Evolutionary conservation across 2,888 invertebrate genomes (phyloP).

Genomic region (Helicoverpa assulta): DNA sequence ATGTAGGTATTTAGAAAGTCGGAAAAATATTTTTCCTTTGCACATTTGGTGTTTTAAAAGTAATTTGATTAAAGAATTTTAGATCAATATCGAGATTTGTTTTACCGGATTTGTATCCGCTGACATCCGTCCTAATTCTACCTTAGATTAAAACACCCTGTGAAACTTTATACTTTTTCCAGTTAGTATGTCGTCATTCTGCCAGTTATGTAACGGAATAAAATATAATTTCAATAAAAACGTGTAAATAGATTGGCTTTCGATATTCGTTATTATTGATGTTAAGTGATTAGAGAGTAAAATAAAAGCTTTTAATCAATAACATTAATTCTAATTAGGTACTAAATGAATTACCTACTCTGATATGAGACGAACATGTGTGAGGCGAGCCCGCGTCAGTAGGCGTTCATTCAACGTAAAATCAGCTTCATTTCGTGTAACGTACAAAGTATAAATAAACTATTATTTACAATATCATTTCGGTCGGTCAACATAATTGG

Average conservation of each 20-base stretch:
- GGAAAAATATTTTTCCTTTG: constrained; percentile 31
- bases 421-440: constrained; percentile 58
- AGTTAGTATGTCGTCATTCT: constrained; percentile 33
- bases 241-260: constrained; percentile 42
- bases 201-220: constrained; percentile 33
- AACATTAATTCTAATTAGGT: constrained; percentile 68
- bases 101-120: constrained; percentile 61
- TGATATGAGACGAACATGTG: constrained; percentile 79
- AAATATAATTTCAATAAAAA: constrained; percentile 44
- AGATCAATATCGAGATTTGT: constrained; percentile 19
- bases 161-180: constrained; percentile 74
- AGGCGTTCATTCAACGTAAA: constrained; percentile 62
- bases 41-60: constrained; percentile 21
- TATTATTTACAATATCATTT: constrained; percentile 77
- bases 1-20: constrained; percentile 8
- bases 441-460: constrained; percentile 72
- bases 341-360: constrained; percentile 72
- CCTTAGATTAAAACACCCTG: constrained; percentile 89
- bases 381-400: constrained; percentile 56
- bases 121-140: constrained; percentile 83
- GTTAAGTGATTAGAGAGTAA: constrained; percentile 60
- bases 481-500: constrained; percentile 64
- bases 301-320: constrained; percentile 61
- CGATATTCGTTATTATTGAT: constrained; percentile 44
- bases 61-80: constrained; percentile 22